Evolutionary conservation across 92 coral and sea anemone genomes (phyloP).

Genomic region (Epizoanthus ramosus): DNA sequence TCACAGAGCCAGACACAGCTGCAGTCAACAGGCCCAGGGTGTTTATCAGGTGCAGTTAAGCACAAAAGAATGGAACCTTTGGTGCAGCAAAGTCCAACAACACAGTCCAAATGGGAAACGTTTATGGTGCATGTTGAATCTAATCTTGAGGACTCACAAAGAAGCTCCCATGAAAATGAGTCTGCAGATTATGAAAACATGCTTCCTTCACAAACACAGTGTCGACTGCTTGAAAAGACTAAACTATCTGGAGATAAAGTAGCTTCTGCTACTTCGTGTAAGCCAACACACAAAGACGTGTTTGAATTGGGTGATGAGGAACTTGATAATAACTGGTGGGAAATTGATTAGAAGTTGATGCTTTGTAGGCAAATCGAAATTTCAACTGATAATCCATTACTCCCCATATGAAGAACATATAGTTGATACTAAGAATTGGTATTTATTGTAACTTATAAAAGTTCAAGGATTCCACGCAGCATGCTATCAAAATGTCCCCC

Average conservation of each 20-base stretch:
- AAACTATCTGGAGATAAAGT: neutral
- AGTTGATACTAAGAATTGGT: no score
- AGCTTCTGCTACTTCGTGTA: constrained; percentile 3
- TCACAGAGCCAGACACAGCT: no score
- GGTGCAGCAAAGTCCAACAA: neutral
- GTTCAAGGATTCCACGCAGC: no score
- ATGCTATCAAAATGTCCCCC: no score
- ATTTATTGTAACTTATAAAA: no score
- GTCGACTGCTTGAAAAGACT: neutral
- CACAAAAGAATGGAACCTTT: neutral
- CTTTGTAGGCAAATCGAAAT: neutral
- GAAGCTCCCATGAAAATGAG: neutral
- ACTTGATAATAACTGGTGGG: constrained; percentile 62
- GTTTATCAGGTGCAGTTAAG: no score
- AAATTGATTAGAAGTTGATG: constrained; percentile 17
- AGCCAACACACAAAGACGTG: neutral
- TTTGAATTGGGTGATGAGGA: constrained; percentile 45
- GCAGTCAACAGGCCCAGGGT: neutral
- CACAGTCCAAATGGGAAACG: constrained; percentile 48
- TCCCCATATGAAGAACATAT: no score
- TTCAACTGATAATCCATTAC: no score
- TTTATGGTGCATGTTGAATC: constrained; percentile 23
- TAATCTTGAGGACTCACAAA: constrained; percentile 21
- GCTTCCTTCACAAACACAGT: neutral
- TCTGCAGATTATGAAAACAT: neutral